Evolutionary conservation across 2,113 vertebrate genomes (phyloP), one percentile per base, ranked within the genome.

Genomic region (Phyllopteryx taeniolatus): DNA sequence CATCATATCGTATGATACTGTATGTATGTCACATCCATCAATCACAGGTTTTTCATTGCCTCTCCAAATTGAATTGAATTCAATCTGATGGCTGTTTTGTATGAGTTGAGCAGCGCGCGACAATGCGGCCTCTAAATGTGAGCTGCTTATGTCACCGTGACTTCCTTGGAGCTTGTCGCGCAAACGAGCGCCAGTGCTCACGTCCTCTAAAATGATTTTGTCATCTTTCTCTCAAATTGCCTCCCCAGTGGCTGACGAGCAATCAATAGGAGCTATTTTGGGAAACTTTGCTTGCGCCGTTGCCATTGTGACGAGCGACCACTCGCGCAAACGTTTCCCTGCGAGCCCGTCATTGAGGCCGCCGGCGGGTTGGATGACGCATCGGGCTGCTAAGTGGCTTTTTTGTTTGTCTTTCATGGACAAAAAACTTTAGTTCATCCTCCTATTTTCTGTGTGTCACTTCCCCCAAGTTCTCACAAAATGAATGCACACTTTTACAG

Each of bases 261-360:
- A 78, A 73, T 81, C 75, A 70, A 78, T 81, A 72, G 0, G 15
- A 54, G 61, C 56, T 63, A 66, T 77, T 79, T 80, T 68, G 68
- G 42, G 43, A 27, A 13, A 15, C 71, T 60, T 68, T 44, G 44
- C 51, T 39, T 39, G 49, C 43, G 56, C 22, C 44, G 17, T 68
- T 31, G 51, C 13, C 44, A 12, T 66, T 22, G 22, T 76, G 68
- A 78, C 77, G 75, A 53, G 49, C 49, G 19, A 19, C 20, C 53
- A 9, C 57, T 67, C 76, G 70, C 22, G 22, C 56, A 27, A 57
- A 57, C n/a, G 4, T 57, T 57, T 57, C 22, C 56, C 56, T 19
- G 15, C 15, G 49, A 51, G 49, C 49, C 15, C 7, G 53, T 54
- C 53, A n/a, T 19, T 17, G 20, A 54, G 53, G 53, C 9, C 20